phyloP scores from a whole-genome alignment of 1,140 invertebrate genomes.

The Wasmannia auropunctata region DNA sequence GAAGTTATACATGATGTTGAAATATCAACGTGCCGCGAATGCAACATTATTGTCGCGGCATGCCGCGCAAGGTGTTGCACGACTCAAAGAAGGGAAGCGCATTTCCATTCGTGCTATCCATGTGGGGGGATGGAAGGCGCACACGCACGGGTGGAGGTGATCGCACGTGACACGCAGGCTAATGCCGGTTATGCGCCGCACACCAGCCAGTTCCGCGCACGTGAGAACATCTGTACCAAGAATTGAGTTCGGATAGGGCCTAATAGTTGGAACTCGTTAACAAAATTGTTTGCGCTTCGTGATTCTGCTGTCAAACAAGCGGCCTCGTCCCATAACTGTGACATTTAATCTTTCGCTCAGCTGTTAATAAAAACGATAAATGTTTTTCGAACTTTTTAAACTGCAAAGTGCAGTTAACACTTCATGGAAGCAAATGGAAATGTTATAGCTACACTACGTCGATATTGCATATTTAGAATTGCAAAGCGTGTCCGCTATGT shows the following conservation, averaged over 20 bases:
- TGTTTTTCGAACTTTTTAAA: neutral
- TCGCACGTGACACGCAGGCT: conserved; percentile 71
- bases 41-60: neutral
- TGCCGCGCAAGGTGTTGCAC: neutral
- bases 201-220: conserved; percentile 45
- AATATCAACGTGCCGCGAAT: neutral
- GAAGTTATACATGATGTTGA: neutral
- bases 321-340: neutral
- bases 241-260: conserved; percentile 66
- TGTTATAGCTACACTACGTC: neutral
- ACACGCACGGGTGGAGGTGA: conserved; percentile 72
- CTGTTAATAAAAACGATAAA: neutral
- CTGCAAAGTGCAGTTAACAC: neutral
- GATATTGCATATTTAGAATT: conserved; percentile 27
- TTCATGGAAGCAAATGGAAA: neutral
- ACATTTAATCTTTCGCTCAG: neutral
- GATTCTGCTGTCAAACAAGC: conserved; percentile 59
- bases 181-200: conserved; percentile 58
- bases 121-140: conserved; percentile 59
- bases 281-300: conserved; percentile 73
- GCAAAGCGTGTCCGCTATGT: no score
- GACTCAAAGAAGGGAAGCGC: conserved; percentile 40
- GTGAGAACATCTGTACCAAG: conserved; percentile 63
- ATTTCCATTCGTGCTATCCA: conserved; percentile 57
- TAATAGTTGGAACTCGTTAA: conserved; percentile 71